These are phyloP conservation scores for Pangasianodon hypophthalmus DNA, from an alignment of 2,113 vertebrate species.

Conservation along the genomic window DNA sequence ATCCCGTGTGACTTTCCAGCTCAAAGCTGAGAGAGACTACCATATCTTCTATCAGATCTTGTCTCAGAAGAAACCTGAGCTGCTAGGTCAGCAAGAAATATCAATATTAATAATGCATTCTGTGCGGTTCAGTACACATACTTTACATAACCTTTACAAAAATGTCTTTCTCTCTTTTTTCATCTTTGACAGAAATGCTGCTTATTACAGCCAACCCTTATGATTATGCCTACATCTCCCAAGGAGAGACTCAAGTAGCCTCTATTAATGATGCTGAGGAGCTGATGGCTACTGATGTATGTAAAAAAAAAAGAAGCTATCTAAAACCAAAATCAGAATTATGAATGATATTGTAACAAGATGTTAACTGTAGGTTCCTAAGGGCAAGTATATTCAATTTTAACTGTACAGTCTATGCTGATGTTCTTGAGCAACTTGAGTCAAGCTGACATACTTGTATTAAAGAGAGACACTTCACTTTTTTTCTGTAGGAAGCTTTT, in stretches of 20 bases:
- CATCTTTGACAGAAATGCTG: constrained; percentile 65
- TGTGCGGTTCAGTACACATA: neutral
- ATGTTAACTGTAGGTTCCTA: neutral
- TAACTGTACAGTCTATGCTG: neutral
- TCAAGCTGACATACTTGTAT: constrained; percentile 17
- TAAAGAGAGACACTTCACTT: neutral
- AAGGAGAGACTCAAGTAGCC: constrained; percentile 70
- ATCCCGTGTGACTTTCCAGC: constrained; percentile 88
- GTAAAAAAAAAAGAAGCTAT: constrained; percentile 43
- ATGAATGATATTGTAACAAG: neutral
- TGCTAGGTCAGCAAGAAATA: constrained; percentile 74
- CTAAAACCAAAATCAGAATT: constrained; percentile 34
- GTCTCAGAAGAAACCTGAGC: constrained; percentile 86
- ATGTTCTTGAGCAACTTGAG: neutral
- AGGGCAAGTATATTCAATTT: neutral
- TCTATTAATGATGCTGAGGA: constrained; percentile 62
- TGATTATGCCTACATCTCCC: constrained; percentile 70
- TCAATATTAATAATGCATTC: neutral
- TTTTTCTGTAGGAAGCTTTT: constrained; percentile 64
- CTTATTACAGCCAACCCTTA: constrained; percentile 71
- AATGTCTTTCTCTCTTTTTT: constrained; percentile 61
- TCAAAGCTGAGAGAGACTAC: constrained; percentile 89
- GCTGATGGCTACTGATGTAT: constrained; percentile 53
- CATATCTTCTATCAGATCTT: constrained; percentile 95
- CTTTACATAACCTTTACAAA: constrained; percentile 42